phyloP scores from a whole-genome alignment of 2,113 vertebrate species.

The Crotophaga sulcirostris region DNA sequence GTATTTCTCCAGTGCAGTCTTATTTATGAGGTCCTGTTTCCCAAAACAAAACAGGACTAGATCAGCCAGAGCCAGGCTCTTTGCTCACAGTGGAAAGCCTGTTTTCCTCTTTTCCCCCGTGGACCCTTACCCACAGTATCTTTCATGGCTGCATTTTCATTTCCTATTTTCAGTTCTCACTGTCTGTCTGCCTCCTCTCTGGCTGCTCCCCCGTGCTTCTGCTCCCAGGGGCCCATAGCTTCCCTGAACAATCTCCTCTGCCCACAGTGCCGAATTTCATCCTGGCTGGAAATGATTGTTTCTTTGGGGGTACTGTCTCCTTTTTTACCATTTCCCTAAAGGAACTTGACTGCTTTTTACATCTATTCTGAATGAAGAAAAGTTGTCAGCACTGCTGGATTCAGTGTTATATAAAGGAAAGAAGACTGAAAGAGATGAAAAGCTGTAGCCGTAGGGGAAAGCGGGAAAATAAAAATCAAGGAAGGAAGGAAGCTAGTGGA shows the following conservation, averaged over 20 bases:
- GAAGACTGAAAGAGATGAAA: neutral
- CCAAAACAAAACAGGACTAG: neutral
- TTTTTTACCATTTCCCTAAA: neutral
- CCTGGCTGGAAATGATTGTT: neutral
- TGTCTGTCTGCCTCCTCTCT: neutral
- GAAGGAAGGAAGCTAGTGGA: neutral
- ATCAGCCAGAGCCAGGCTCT: neutral
- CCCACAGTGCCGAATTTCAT: neutral
- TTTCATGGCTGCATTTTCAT: neutral
- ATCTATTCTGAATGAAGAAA: neutral
- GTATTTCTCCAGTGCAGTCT: slow-evolving; percentile 28
- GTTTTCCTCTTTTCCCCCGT: neutral
- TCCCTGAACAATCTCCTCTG: neutral
- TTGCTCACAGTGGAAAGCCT: neutral
- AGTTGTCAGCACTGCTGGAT: neutral
- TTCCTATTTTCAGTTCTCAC: neutral
- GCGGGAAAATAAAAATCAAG: neutral
- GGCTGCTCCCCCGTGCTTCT: neutral
- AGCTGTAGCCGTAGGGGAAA: neutral
- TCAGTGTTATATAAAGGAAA: neutral
- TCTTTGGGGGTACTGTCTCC: neutral
- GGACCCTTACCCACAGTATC: neutral
- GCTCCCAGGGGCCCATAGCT: neutral
- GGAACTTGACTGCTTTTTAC: neutral
- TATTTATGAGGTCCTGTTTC: slow-evolving; percentile 48